Conservation (phyloP, 1,140 invertebrate species). For the Zaprionus gabonicus region DNA sequence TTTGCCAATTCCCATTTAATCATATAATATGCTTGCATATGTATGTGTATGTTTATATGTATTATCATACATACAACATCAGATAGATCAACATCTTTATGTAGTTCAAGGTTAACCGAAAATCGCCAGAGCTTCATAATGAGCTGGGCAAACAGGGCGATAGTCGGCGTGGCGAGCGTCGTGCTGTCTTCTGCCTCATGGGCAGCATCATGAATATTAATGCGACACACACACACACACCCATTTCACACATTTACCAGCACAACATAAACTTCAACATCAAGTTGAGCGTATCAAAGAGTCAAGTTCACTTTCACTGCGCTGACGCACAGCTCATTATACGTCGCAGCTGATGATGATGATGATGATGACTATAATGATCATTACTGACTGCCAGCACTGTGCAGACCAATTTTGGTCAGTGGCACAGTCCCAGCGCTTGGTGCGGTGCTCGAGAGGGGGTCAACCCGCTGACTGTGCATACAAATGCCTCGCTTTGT, state of each 20-base stretch:
- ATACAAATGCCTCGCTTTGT: slow-evolving; percentile 66
- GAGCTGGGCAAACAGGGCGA: slow-evolving; percentile 61
- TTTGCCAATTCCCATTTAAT: slow-evolving; percentile 40
- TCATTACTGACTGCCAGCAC: slow-evolving; percentile 12
- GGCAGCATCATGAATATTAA: slow-evolving; percentile 78
- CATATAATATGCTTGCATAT: slow-evolving; percentile 11
- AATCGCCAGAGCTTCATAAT: slow-evolving; percentile 72
- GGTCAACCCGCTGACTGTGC: slow-evolving; percentile 41
- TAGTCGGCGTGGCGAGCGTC: slow-evolving; percentile 15
- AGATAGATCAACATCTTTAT: slow-evolving; percentile 35
- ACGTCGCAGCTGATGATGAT: slow-evolving; percentile 1
- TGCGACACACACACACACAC: slow-evolving; percentile 35
- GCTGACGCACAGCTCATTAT: slow-evolving; percentile 56
- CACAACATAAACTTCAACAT: slow-evolving; percentile 41
- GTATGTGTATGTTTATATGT: slow-evolving; percentile 19
- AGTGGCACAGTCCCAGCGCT: slow-evolving; percentile 57
- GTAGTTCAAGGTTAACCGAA: slow-evolving; percentile 75
- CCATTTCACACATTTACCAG: background rate
- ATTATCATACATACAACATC: background rate
- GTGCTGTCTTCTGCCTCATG: slow-evolving; percentile 56
- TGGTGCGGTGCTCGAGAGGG: background rate
- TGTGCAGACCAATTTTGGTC: slow-evolving; percentile 71
- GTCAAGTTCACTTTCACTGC: slow-evolving; percentile 81
- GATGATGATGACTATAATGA: slow-evolving; percentile 1
- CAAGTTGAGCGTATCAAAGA: slow-evolving; percentile 46